These are phyloP conservation scores for Anthonomus grandis DNA, from an alignment of 1,140 invertebrate genomes.

Conservation along the genomic window DNA sequence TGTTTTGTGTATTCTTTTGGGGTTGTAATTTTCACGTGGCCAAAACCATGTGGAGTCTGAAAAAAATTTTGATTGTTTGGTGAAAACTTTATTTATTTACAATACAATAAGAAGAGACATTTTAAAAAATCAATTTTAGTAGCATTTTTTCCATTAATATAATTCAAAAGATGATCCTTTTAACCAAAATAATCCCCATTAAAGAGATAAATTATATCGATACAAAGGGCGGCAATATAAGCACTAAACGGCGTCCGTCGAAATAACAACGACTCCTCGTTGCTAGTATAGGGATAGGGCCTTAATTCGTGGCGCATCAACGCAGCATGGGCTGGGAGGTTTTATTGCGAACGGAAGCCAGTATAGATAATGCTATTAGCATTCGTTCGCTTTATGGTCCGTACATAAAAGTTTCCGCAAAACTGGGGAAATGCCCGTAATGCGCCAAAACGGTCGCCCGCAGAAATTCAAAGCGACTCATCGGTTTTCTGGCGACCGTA, in stretches of 20 bases:
- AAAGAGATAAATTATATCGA: constrained; percentile 15
- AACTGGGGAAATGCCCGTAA: constrained; percentile 39
- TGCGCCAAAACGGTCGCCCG: constrained; percentile 28
- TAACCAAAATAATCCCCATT: too few species aligned
- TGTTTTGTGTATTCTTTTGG: too few species aligned
- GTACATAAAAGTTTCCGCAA: constrained; percentile 50
- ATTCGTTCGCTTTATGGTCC: constrained; percentile 49
- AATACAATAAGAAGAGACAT: too few species aligned
- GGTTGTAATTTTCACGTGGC: too few species aligned
- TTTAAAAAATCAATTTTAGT: too few species aligned
- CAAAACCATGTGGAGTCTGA: too few species aligned
- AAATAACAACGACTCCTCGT: constrained; percentile 17
- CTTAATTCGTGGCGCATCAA: constrained; percentile 25
- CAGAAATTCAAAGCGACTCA: constrained; percentile 8
- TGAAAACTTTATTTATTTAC: too few species aligned
- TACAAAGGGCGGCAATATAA: constrained; percentile 14
- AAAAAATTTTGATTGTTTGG: too few species aligned
- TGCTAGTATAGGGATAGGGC: too few species aligned
- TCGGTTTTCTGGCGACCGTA: constrained; percentile 21
- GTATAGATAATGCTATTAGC: constrained; percentile 50
- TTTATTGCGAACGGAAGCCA: constrained; percentile 46
- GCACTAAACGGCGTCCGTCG: constrained; percentile 23
- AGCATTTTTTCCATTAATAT: too few species aligned
- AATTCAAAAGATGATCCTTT: too few species aligned
- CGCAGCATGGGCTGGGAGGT: constrained; percentile 29